phyloP scores from a whole-genome alignment of 1,140 invertebrate genomes.

The Drosophila nigrodunni region DNA sequence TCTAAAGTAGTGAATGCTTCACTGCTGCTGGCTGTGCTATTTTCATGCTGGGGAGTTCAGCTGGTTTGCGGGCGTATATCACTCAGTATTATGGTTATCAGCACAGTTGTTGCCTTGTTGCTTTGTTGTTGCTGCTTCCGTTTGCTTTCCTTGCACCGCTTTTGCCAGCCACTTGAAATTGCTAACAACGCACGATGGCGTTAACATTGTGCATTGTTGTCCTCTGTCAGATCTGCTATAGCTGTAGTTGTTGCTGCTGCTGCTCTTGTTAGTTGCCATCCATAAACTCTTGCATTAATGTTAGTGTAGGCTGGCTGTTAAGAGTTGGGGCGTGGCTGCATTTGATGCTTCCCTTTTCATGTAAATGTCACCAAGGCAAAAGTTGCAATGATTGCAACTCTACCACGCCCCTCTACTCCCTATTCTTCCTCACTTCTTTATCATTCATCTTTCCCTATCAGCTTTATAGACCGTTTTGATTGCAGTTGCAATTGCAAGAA shows the following conservation, averaged over 20 bases:
- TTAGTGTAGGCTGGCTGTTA: slow-evolving; percentile 41
- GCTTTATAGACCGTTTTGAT: slow-evolving; percentile 48
- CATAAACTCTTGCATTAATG: slow-evolving; percentile 82
- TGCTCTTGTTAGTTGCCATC: slow-evolving; percentile 71
- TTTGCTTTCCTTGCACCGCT: slow-evolving; percentile 46
- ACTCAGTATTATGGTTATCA: slow-evolving; percentile 82
- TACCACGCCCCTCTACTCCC: neutral
- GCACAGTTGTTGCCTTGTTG: slow-evolving; percentile 68
- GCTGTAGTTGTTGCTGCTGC: slow-evolving; percentile 42
- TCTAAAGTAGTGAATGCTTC: neutral
- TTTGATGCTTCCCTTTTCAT: slow-evolving; percentile 78
- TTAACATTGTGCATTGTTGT: slow-evolving; percentile 66
- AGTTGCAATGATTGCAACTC: slow-evolving; percentile 50
- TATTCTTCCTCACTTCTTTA: neutral
- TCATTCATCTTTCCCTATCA: slow-evolving; percentile 23
- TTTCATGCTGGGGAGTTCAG: slow-evolving; percentile 8
- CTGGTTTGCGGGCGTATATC: slow-evolving; percentile 61
- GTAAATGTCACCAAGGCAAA: slow-evolving; percentile 71
- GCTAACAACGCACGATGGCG: slow-evolving; percentile 77
- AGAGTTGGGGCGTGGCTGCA: slow-evolving; percentile 49
- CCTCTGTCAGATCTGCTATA: slow-evolving; percentile 45
- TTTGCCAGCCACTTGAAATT: slow-evolving; percentile 71
- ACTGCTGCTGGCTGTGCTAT: neutral
- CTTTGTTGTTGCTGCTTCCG: slow-evolving; percentile 38
- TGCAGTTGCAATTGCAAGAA: slow-evolving; percentile 68